phyloP scores from a whole-genome alignment of 2,888 invertebrate genomes.

The Cynaeus angustus region DNA sequence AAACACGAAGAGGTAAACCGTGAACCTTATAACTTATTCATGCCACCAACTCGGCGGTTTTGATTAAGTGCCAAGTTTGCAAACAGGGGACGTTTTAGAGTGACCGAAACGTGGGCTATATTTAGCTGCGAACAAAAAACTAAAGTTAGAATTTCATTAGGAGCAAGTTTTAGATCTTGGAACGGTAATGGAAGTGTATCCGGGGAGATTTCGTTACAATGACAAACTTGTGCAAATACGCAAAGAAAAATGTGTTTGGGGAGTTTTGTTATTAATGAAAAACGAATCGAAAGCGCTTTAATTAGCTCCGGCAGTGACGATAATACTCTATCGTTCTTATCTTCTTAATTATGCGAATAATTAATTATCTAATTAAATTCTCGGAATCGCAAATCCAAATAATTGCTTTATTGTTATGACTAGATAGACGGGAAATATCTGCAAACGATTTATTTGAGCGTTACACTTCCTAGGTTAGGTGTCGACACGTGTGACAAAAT shows the following conservation, averaged over 20 bases:
- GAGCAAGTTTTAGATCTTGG: neutral
- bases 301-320: neutral
- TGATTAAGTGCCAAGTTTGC: slow-evolving; percentile 54
- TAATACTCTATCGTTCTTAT: neutral
- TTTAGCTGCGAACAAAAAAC: slow-evolving; percentile 21
- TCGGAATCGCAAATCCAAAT: neutral
- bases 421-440: too few relatives aligned
- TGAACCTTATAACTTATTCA: slow-evolving; percentile 54
- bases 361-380: slow-evolving; percentile 2
- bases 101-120: slow-evolving; percentile 37
- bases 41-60: slow-evolving; percentile 49
- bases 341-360: neutral
- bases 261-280: too few relatives aligned
- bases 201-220: too few relatives aligned
- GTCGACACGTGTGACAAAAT: neutral
- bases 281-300: neutral
- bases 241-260: too few relatives aligned
- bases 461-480: too few relatives aligned
- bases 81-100: slow-evolving; percentile 45
- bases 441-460: too few relatives aligned
- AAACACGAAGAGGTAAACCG: slow-evolving; percentile 48
- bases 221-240: too few relatives aligned
- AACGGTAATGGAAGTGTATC: too few relatives aligned
- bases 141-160: slow-evolving; percentile 14
- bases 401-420: neutral